Conservation (phyloP, 2,888 invertebrate genomes). For the Augiades crinisus region DNA sequence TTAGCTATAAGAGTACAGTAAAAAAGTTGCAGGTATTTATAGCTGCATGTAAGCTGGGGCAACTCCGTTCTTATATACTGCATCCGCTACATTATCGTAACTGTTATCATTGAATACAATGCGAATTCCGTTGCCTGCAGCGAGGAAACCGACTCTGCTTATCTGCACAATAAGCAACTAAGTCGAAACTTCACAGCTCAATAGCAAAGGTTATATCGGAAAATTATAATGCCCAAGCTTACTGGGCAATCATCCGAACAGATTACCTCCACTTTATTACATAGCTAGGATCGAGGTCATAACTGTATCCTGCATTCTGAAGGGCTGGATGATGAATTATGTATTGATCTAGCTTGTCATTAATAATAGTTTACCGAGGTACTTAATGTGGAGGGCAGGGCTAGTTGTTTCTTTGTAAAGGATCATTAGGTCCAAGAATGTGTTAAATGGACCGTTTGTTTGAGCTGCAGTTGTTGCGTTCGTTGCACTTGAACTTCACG, state of each 20-base stretch:
- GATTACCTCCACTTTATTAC: conserved; percentile 27
- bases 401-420: conserved; percentile 6
- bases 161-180: conserved; percentile 12
- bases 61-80: too few relatives aligned
- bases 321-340: conserved; percentile 20
- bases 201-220: conserved; percentile 6
- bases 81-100: conserved; percentile 7
- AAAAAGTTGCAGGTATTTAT: too few relatives aligned
- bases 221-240: conserved; percentile 24
- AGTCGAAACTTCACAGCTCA: conserved; percentile 15
- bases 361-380: conserved; percentile 12
- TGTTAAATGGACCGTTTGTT: conserved; percentile 12
- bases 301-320: conserved; percentile 22
- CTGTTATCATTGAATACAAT: conserved; percentile 21
- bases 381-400: conserved; percentile 13
- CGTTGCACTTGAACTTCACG: conserved; percentile 4
- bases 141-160: conserved; percentile 8
- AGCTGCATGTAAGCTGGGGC: too few relatives aligned
- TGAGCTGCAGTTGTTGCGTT: neutral
- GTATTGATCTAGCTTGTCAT: conserved; percentile 13
- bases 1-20: too few relatives aligned
- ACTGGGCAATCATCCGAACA: conserved; percentile 24
- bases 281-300: conserved; percentile 15
- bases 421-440: conserved; percentile 11
- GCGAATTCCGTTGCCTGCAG: conserved; percentile 15